Conservation (phyloP, 1,140 invertebrate species). For the Ladona fulva region DNA sequence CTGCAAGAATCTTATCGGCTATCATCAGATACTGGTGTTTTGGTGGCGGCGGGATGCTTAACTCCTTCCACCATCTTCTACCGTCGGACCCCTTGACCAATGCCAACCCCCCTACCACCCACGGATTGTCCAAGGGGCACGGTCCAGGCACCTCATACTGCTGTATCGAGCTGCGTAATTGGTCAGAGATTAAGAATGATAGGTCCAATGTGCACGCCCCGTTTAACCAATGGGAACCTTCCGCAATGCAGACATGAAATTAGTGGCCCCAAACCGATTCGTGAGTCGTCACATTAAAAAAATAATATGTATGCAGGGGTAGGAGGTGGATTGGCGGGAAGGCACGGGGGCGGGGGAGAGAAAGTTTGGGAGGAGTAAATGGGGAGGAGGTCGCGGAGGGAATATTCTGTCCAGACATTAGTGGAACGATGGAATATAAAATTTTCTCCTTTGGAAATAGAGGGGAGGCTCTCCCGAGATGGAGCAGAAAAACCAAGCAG, state of each 20-base stretch:
- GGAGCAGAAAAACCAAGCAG: not conserved
- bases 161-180: not conserved
- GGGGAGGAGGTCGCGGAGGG: not conserved
- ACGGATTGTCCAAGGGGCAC: not conserved
- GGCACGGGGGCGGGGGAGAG: not conserved
- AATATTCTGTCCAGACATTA: not conserved
- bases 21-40: constrained; percentile 6
- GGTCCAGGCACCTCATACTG: not conserved
- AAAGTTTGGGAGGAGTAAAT: not conserved
- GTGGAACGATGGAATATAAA: not conserved
- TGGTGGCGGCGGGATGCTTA: not conserved
- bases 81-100: not conserved
- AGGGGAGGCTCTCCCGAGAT: not conserved
- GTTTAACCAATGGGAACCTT: not conserved
- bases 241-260: not conserved
- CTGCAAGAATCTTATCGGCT: not conserved
- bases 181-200: not conserved
- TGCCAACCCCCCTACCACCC: not conserved
- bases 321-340: not conserved
- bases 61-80: not conserved
- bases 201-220: not conserved
- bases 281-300: constrained; percentile 1
- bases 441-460: not conserved
- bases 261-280: not conserved
- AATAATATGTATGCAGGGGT: not conserved